A percentile compares a stretch with the other conserved stretches of the same genome.
These are phyloP conservation scores for Tenebrio molitor DNA, from an alignment of 1,140 invertebrate genomes.

Conservation along the genomic window DNA sequence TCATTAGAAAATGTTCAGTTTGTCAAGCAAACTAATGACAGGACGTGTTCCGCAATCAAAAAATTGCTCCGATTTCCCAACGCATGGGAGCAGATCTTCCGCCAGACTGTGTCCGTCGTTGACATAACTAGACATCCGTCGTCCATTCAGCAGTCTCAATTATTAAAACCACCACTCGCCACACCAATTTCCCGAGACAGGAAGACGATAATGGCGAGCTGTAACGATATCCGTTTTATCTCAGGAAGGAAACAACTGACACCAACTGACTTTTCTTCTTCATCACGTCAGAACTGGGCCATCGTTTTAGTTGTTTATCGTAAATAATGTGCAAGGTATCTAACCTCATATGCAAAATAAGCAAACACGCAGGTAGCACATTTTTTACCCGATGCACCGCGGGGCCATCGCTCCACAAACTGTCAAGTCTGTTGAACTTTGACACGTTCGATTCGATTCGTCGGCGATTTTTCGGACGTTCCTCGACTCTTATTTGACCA, in stretches of 20 bases:
- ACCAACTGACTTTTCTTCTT: background rate
- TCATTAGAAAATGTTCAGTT: background rate
- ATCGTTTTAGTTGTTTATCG: background rate
- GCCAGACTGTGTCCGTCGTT: background rate
- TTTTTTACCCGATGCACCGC: no score
- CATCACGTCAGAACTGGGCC: background rate
- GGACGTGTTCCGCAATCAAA: background rate
- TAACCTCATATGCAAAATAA: conserved; percentile 7
- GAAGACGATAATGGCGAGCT: background rate
- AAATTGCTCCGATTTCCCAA: background rate
- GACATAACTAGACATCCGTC: background rate
- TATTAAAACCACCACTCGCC: no score
- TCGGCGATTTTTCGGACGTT: background rate
- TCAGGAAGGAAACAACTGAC: background rate
- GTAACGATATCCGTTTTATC: background rate
- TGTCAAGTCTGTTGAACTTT: conserved; percentile 9
- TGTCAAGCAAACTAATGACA: background rate
- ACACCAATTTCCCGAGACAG: background rate
- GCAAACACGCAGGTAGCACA: conserved; percentile 6
- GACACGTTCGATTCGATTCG: conserved; percentile 7
- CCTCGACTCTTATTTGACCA: background rate
- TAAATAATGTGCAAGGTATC: background rate
- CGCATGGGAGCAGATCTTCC: background rate
- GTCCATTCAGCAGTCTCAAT: no score
- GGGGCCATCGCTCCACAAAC: background rate